These are phyloP conservation scores for Montipora cactus DNA, from an alignment of 64 coral and sea anemone species.

Conservation along the genomic window DNA sequence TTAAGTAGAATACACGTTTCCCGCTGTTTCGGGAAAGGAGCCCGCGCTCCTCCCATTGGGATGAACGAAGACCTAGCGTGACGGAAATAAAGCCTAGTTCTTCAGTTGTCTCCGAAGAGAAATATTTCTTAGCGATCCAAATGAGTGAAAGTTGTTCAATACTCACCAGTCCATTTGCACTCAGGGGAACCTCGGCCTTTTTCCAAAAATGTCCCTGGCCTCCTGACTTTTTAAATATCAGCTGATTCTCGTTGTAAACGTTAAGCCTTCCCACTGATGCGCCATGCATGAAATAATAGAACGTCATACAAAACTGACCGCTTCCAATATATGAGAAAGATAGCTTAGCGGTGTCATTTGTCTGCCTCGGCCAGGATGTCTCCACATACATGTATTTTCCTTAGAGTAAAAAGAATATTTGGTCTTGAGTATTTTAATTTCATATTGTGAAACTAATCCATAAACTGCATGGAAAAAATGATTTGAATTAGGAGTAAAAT, in stretches of 20 bases:
- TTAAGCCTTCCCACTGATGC: constrained; percentile 5
- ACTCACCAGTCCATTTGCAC: background rate
- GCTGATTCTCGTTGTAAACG: constrained; percentile 13
- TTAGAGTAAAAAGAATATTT: background rate
- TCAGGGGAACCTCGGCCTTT: constrained; percentile 1
- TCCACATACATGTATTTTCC: constrained; percentile 53
- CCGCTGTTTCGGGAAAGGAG: no score
- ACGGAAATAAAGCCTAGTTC: no score
- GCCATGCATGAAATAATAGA: constrained; percentile 71
- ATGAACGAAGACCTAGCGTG: no score
- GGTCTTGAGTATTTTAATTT: no score
- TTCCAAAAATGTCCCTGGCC: constrained; percentile 42
- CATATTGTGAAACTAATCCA: background rate
- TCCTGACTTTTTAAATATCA: constrained; percentile 27
- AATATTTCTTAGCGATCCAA: no score
- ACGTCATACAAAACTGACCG: constrained; percentile 16
- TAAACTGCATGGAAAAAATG: no score
- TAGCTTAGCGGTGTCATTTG: constrained; percentile 38
- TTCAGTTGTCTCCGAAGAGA: no score
- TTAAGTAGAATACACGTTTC: no score
- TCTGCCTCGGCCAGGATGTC: background rate
- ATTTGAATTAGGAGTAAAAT: no score
- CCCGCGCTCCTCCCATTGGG: no score
- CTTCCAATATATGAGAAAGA: background rate
- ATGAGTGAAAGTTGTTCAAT: background rate